Conservation (phyloP, 2,888 invertebrate species). For the Syrista parreyssii region DNA sequence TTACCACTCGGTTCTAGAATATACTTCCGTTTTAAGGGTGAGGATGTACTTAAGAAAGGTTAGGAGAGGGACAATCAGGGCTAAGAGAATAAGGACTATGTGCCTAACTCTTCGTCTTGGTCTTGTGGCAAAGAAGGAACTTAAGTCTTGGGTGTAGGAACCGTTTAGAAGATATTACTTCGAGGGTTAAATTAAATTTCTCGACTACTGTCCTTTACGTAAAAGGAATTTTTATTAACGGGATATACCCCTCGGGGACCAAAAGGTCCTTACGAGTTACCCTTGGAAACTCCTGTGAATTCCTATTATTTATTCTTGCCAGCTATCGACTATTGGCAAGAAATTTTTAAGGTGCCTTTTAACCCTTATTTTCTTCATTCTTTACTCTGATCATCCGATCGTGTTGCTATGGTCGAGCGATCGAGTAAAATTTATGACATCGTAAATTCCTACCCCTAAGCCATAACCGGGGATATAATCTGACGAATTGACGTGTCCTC, state of each 20-base stretch:
- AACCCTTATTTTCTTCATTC: neutral
- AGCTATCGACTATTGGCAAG: neutral
- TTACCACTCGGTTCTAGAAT: neutral
- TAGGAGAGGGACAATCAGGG: neutral
- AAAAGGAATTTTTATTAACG: neutral
- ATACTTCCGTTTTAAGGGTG: neutral
- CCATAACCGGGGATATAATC: neutral
- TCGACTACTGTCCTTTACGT: neutral
- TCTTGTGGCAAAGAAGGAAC: neutral
- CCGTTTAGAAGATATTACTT: neutral
- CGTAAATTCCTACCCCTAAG: neutral
- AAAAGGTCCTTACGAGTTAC: neutral
- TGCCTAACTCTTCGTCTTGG: neutral
- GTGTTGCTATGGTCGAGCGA: neutral
- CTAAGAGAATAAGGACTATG: neutral
- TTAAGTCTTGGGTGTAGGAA: neutral
- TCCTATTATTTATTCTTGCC: neutral
- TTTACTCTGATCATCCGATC: neutral
- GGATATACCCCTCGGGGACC: neutral
- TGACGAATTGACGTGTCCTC: slow-evolving; percentile 25
- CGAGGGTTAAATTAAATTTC: neutral
- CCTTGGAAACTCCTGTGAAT: neutral
- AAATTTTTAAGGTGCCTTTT: neutral
- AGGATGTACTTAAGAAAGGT: neutral
- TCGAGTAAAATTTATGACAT: neutral